These are phyloP conservation scores for Petromus typicus DNA, from an alignment of 2,113 vertebrate genomes.

Conservation along the genomic window DNA sequence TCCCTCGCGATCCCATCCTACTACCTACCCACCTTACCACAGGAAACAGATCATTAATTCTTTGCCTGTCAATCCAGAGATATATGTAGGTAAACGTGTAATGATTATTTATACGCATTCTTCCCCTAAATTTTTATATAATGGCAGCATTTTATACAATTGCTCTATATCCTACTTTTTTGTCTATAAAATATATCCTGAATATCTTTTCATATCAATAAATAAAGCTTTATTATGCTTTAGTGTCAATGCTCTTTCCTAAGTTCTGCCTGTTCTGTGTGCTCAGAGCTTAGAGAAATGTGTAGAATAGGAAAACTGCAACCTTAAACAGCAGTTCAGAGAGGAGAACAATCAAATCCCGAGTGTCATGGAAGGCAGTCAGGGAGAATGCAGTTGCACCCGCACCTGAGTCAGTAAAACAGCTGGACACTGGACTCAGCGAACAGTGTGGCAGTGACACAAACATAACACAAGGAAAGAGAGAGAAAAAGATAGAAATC, in stretches of 20 bases:
- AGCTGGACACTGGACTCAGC: background rate
- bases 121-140: constrained; percentile 21
- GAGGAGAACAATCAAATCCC: background rate
- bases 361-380: background rate
- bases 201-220: background rate
- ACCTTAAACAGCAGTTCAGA: constrained; percentile 36
- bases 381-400: background rate
- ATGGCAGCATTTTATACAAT: constrained; percentile 30
- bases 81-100: background rate
- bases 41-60: constrained; percentile 16
- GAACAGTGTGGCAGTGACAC: background rate
- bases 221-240: constrained; percentile 18
- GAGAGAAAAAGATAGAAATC: background rate
- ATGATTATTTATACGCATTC: background rate
- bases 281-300: background rate
- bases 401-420: constrained; percentile 19
- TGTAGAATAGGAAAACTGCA: background rate
- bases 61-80: background rate
- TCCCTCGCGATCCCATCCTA: background rate
- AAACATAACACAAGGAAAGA: background rate
- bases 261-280: background rate
- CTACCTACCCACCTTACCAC: background rate
- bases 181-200: constrained; percentile 22
- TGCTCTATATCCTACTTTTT: constrained; percentile 35
- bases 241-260: background rate